Base-by-base conservation (phyloP, 2,113 vertebrate species). In the Tragelaphus strepsiceros region DNA sequence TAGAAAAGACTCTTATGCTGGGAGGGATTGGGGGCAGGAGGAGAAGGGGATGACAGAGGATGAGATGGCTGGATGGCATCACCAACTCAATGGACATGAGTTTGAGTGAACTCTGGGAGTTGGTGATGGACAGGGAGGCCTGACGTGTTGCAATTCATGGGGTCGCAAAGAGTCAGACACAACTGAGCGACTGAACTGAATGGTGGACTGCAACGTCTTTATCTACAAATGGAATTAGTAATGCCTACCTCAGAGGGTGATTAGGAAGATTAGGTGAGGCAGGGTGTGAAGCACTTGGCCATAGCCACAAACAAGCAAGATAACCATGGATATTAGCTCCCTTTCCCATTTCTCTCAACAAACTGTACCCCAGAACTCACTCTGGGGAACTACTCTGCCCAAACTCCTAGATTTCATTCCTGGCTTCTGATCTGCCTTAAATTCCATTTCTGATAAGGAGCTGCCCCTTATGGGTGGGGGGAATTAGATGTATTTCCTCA, bases 21-120 rank as follows among this genome's bases (percentile, higher is more conserved):
- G 26, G 59, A 61, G 26, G 26, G 59, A 61, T 61, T 61, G 5
- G 13, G 26, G 24, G 26, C 12, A 30, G 59, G 26, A 61, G 59
- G 59, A 61, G 26, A 61, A 61, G 59, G 26, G 59, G 59, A 61
- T 0, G 0, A 61, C 26, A 30, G 59, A 61, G 12, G 59, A 61
- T 61, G 26, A 30, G 59, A 61, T 61, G 59, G 59, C 59, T 61
- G 13, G 59, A 61, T 61, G 59, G 59, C 28, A 30, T 6, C 13
- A 30, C 11, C 2, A 0, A 61, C 6, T 30, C 5, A 0, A 61
- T 61, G 59, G 26, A 13, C 26, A 1, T 6, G 59, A 61, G 13
- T 30, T 14, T 61, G 28, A 30, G 26, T 30, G 28, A 61, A 61
- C 59, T 61, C 28, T 1, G 5, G 11, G 59, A 30, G 59, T 30